phyloP scores from a whole-genome alignment of 2,888 invertebrate species.

The Seladonia tumulorum region DNA sequence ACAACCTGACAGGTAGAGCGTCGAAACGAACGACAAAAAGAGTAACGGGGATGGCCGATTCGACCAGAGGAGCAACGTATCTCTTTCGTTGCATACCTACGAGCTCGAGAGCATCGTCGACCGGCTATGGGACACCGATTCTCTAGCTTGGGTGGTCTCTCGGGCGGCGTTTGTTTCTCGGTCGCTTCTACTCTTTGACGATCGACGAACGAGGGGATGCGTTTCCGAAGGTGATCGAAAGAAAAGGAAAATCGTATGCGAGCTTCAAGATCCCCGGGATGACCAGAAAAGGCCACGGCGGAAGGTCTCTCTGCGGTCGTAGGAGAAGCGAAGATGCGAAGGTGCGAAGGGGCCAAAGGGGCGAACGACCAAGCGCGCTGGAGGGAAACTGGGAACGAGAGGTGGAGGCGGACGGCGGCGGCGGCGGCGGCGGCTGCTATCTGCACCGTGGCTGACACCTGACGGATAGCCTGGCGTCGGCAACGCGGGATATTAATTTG shows the following conservation, averaged over 20 bases:
- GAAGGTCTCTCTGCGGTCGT: not conserved
- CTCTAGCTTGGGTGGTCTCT: conserved; percentile 68
- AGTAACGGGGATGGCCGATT: conserved; percentile 21
- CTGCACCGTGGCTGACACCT: conserved; percentile 81
- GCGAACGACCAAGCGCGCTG: conserved; percentile 51
- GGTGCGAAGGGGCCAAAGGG: conserved; percentile 29
- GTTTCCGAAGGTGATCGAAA: not conserved
- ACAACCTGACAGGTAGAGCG: conserved; percentile 50
- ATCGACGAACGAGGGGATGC: not conserved
- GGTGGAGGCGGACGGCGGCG: conserved; percentile 65
- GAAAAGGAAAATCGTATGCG: not conserved
- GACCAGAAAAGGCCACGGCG: not conserved
- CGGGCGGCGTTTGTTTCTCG: conserved; percentile 19
- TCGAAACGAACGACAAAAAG: conserved; percentile 41
- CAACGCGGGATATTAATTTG: conserved; percentile 83
- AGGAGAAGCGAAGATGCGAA: conserved; percentile 28
- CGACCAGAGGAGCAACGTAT: conserved; percentile 39
- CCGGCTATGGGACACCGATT: conserved; percentile 54
- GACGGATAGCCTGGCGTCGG: conserved; percentile 82
- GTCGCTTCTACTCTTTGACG: not conserved
- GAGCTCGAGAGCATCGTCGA: conserved; percentile 67
- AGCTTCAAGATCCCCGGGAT: too few species aligned
- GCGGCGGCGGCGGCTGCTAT: conserved; percentile 73
- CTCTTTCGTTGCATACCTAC: conserved; percentile 64
- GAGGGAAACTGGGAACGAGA: conserved; percentile 57